Evolutionary conservation across 2,888 invertebrate species (phyloP), one percentile per base, ranked within the genome.

Genomic region (Lagria hirta): DNA sequence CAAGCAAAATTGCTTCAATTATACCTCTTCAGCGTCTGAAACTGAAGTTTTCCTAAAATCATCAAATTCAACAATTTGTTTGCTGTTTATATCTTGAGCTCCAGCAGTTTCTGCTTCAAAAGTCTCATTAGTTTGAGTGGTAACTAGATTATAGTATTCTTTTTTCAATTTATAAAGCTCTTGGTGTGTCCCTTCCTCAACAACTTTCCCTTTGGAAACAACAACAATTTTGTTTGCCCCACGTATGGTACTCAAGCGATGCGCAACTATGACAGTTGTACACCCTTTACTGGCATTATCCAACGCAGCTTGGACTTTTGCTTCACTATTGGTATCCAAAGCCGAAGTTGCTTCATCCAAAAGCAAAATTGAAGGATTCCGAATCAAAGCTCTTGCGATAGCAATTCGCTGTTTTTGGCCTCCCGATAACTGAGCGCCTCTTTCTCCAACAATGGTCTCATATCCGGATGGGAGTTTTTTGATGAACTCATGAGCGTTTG

Each of bases 311-410:
- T 94, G 93, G 0, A 95, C 93, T 69, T 87, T 82, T 0, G 83
- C 79, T 74, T 95, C 95, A 48, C 89, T 91, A 18, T 84, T 81
- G 0, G 86, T 86, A 64, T 94, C 93, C 8, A 93, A 74, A 0
- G 93, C 93, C 1, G 91, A 91, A 1, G 94, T 94, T 0, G 92
- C 93, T 70, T 94, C 93, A 57, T 94, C 93, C 8, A 89, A 67
- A 1, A 89, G 71, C 22, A 89, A 71, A 49, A 94, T 84, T 35
- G 80, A 77, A 0, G 93, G 93, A 64, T 90, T 81, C 14, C 88
- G 76, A 1, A 94, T 79, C 3, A 94, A 72, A 0, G 93, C 93
- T 48, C 94, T 76, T 0, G 94, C 94, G 56, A 94, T 93, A 3
- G 93, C 93, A 22, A 93, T 88, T 41, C 91, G n/a, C n/a, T n/a